Conservation (phyloP, 2,113 vertebrate genomes). For the Uropsilus gracilis region DNA sequence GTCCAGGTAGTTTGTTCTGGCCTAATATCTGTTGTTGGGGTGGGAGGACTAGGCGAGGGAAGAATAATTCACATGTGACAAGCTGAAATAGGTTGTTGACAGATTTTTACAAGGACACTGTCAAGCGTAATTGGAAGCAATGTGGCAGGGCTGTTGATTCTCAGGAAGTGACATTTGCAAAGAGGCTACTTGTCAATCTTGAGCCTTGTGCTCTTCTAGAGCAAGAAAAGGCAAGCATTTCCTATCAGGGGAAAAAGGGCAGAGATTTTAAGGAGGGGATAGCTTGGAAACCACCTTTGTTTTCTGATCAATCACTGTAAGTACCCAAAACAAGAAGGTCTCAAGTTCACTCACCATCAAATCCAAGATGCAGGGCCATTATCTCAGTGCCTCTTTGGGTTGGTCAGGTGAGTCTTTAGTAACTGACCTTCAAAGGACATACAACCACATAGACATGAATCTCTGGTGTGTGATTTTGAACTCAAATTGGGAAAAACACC, state of each 20-base stretch:
- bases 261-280: background rate
- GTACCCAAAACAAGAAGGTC: background rate
- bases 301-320: background rate
- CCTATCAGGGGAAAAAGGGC: background rate
- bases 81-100: constrained; percentile 54
- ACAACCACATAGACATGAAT: background rate
- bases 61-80: constrained; percentile 54
- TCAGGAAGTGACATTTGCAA: constrained; percentile 59
- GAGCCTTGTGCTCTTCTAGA: background rate
- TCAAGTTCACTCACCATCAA: background rate
- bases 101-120: constrained; percentile 68
- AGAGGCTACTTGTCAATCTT: constrained; percentile 62
- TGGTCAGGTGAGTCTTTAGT: background rate
- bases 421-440: constrained; percentile 20
- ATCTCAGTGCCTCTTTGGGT: background rate
- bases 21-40: background rate
- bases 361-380: background rate
- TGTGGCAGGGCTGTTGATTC: constrained; percentile 54
- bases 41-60: background rate
- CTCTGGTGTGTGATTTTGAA: background rate
- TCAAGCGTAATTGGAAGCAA: constrained; percentile 70
- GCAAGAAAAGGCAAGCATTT: background rate
- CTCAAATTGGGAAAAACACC: background rate
- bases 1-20: background rate
- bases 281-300: background rate